Evolutionary conservation across 2,888 invertebrate genomes (phyloP).

Genomic region (Thymelicus sylvestris): DNA sequence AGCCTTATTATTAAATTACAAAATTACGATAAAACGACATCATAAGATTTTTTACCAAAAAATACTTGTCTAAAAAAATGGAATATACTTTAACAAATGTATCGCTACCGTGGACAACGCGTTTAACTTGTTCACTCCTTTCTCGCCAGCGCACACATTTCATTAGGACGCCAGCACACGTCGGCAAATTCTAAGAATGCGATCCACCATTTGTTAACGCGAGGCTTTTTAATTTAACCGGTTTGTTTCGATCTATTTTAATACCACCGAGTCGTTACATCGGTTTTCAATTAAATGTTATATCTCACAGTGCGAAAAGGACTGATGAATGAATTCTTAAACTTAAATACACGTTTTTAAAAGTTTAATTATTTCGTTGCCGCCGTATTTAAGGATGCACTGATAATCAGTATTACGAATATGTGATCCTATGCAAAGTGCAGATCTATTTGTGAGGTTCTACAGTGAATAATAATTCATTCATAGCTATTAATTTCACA

Average conservation of each 20-base stretch:
- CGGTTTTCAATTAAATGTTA: conserved; percentile 17
- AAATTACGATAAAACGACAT: too few species aligned
- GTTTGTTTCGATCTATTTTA: conserved; percentile 31
- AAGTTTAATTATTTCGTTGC: neutral
- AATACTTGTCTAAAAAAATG: too few species aligned
- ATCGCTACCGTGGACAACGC: neutral
- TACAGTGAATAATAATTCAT: too few species aligned
- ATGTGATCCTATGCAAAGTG: too few species aligned
- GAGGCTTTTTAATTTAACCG: conserved; percentile 36
- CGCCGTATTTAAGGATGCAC: neutral
- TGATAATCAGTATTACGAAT: too few species aligned
- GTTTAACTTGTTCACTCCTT: conserved; percentile 17
- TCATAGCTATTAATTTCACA: too few species aligned
- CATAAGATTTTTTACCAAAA: too few species aligned
- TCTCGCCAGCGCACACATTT: conserved; percentile 27
- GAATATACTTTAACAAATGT: too few species aligned
- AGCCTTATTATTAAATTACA: too few species aligned
- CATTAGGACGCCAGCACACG: conserved; percentile 30
- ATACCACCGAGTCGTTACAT: conserved; percentile 27
- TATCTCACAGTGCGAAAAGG: neutral
- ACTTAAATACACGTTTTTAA: neutral
- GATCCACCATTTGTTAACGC: conserved; percentile 32
- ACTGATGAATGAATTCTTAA: neutral
- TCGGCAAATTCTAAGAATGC: conserved; percentile 37
- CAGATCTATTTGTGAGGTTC: too few species aligned